phyloP scores from a whole-genome alignment of 2,888 invertebrate genomes.

The Drosophila cognata region DNA sequence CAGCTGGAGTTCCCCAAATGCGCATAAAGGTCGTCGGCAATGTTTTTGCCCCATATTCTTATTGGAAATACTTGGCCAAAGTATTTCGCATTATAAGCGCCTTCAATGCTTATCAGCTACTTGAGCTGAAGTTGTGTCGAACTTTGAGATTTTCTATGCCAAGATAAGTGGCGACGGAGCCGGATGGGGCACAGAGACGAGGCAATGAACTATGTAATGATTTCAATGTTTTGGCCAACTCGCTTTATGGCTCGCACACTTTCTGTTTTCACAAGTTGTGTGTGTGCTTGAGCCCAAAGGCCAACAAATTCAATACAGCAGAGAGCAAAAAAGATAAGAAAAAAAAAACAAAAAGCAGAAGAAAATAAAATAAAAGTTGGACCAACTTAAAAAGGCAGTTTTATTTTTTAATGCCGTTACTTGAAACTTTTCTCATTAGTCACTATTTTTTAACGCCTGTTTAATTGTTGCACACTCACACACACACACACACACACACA shows the following conservation, averaged over 20 bases:
- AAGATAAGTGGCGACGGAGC: slow-evolving; percentile 34
- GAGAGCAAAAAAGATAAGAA: background rate
- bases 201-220: slow-evolving; percentile 39
- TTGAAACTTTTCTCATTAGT: slow-evolving; percentile 76
- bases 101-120: slow-evolving; percentile 60
- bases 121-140: slow-evolving; percentile 52
- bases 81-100: slow-evolving; percentile 56
- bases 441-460: slow-evolving; percentile 75
- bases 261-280: slow-evolving; percentile 22
- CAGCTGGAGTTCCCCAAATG: slow-evolving; percentile 44
- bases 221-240: slow-evolving; percentile 43
- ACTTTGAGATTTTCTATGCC: slow-evolving; percentile 45
- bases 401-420: slow-evolving; percentile 55
- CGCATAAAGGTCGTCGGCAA: slow-evolving; percentile 51
- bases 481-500: slow-evolving; percentile 7
- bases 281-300: slow-evolving; percentile 8
- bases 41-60: slow-evolving; percentile 38
- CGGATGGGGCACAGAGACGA: background rate
- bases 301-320: slow-evolving; percentile 40
- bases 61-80: slow-evolving; percentile 59
- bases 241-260: slow-evolving; percentile 43
- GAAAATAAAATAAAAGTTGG: slow-evolving; percentile 37
- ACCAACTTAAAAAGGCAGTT: slow-evolving; percentile 39
- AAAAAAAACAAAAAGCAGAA: slow-evolving; percentile 10
- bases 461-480: slow-evolving; percentile 72